Conservation (phyloP, 2,113 vertebrate species). For the Elgaria multicarinata region DNA sequence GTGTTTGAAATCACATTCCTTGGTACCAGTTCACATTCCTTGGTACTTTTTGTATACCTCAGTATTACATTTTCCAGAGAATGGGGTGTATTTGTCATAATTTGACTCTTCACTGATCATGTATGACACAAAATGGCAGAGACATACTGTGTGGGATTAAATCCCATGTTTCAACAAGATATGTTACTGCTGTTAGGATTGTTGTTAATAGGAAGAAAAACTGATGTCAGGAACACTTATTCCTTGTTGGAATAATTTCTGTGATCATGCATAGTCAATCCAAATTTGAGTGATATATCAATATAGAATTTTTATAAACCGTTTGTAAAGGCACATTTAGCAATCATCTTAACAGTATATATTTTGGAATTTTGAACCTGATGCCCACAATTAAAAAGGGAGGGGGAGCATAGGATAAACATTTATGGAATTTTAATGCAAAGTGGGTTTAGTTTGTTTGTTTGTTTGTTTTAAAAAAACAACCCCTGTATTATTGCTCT, state of each 20-base stretch:
- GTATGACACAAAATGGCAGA: neutral
- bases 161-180: neutral
- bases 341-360: neutral
- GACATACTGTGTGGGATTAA: neutral
- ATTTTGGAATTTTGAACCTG: slow-evolving; percentile 17
- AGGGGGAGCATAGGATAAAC: neutral
- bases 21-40: too few species aligned
- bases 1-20: neutral
- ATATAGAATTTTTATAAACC: neutral
- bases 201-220: neutral
- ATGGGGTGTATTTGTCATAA: neutral
- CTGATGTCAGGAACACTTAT: neutral
- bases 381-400: slow-evolving; percentile 6
- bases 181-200: neutral
- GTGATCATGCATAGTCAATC: neutral
- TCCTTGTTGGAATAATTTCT: neutral
- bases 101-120: neutral
- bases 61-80: neutral
- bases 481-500: slow-evolving; percentile 22
- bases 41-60: too few species aligned
- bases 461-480: neutral
- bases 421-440: slow-evolving; percentile 10
- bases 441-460: slow-evolving; percentile 27
- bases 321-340: neutral
- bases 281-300: neutral